Evolutionary conservation across 1,140 invertebrate genomes (phyloP), one percentile per base, ranked within the genome.

Genomic region (Belonocnema kinseyi): DNA sequence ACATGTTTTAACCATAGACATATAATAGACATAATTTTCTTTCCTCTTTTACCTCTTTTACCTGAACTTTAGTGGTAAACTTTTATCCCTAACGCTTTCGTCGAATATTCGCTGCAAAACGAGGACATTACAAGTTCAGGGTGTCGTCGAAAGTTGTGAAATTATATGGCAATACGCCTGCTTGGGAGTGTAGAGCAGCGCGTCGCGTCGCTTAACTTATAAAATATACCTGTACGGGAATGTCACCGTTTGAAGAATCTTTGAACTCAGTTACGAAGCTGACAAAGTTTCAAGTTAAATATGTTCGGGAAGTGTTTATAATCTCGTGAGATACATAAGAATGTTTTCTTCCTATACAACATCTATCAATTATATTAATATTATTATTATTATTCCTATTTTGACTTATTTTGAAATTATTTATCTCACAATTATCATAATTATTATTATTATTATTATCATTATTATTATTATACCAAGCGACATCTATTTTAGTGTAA

Each of bases 81-180:
- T 54, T 54, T 54, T 10, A 19, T 46, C 40, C 10, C 11, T 46
- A 10, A 54, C 16, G 8, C 53, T 17, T 17, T 54, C 53, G n/a
- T 54, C n/a, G 53, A 54, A 54, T 46, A 46, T 46, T 46, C 7
- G 40, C 40, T 46, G 40, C 40, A 46, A 46, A 46, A 46, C 40
- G 40, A 46, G 40, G 40, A 54, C 53, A 54, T 54, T 40, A 16
- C 40, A 46, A 40, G 61, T 66, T 33, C 10, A 46, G 13, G 33
- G 21, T 66, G 61, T 66, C 33, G 21, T 66, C 26, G 61, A 66
- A 66, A 66, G 61, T 66, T 66, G 61, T 40, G 26, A 66, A 66
- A 66, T 66, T 66, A 66, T 66, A 40, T 66, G 13, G 26, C 61
- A 46, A 46, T 46, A 46, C 40, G 40, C 40, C 40, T 46, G 40